Base-by-base conservation (phyloP, 2,113 vertebrate species). In the Rutilus rutilus region DNA sequence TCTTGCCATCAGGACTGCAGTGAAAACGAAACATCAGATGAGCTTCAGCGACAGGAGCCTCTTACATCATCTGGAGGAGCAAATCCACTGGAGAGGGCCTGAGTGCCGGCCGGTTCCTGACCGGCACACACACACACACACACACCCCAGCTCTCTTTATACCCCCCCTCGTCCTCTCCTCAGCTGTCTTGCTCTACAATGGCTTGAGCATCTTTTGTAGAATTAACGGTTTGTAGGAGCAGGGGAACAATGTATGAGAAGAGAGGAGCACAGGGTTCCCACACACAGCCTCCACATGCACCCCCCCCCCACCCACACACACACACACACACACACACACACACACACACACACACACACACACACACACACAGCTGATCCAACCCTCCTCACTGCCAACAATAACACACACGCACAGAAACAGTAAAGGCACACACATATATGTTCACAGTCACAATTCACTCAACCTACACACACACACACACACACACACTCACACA, bases 161-260 rank as follows among this genome's bases (percentile, higher is more conserved):
- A 19, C 52, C 52, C 91, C 86, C 89, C 86, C 89, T 57, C 83
- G 85, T 88, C 90, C 90, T 91, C 87, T 89, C 95, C 97, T 97
- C 96, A 97, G 96, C 97, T 97, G 97, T 97, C 97, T 94, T 90
- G 69, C 93, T 92, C 88, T 95, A 99, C 98, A 99, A 99, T 99
- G 95, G 97, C 94, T 95, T 92, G 95, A 97, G 97, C 96, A 97
- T 99, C 97, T 97, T 99, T 99, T 99, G 97, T 99, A 96, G 97
- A 96, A 96, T 97, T 98, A 98, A 99, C 97, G 97, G 97, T 97
- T 99, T 96, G 96, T 95, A 96, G 96, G 95, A 96, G 95, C 92
- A 87, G 88, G 92, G 95, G 96, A 98, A 99, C 97, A 99, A 99
- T 99, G 96, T 97, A 98, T 99, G 98, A 99, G 97, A 99, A 99